Evolutionary conservation across 1,140 invertebrate species (phyloP).

Genomic region (Dendroctonus ponderosae): DNA sequence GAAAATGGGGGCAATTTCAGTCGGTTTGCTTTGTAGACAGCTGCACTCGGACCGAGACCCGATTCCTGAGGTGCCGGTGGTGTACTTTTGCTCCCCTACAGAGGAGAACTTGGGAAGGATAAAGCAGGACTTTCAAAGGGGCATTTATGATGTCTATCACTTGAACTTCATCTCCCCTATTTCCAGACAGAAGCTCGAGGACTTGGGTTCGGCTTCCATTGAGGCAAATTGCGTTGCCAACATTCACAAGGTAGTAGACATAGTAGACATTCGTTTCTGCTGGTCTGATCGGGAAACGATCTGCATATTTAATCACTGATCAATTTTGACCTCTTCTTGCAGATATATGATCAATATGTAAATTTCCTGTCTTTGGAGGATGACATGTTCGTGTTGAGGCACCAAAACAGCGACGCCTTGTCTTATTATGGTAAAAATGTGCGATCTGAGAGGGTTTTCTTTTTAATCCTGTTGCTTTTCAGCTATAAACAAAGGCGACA

Average conservation of each 20-base stretch:
- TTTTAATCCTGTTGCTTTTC: conserved; percentile 38
- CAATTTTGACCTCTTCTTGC: conserved; percentile 21
- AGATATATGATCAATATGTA: conserved; percentile 94
- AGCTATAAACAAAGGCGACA: conserved; percentile 93
- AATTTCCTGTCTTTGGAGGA: conserved; percentile 99
- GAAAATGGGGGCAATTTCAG: neutral
- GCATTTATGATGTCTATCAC: conserved; percentile 93
- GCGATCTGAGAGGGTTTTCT: conserved; percentile 11
- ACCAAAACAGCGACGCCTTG: conserved; percentile 85
- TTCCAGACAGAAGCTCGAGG: conserved; percentile 90
- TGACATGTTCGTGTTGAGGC: conserved; percentile 92
- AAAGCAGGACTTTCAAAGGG: conserved; percentile 87
- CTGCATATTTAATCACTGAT: neutral
- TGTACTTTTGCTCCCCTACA: conserved; percentile 97
- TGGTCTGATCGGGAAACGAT: too few species aligned
- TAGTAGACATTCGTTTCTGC: conserved; percentile 4
- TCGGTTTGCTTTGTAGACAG: conserved; percentile 60
- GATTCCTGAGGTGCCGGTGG: conserved; percentile 96
- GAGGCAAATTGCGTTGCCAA: conserved; percentile 83
- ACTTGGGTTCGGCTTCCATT: conserved; percentile 88
- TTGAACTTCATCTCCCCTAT: conserved; percentile 98
- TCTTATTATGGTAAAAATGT: conserved; percentile 84
- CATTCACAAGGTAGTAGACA: conserved; percentile 77
- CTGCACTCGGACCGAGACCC: conserved; percentile 92
- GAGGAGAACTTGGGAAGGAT: conserved; percentile 96